phyloP scores from a whole-genome alignment of 2,888 invertebrate genomes.

The Stenotaenia linearis region DNA sequence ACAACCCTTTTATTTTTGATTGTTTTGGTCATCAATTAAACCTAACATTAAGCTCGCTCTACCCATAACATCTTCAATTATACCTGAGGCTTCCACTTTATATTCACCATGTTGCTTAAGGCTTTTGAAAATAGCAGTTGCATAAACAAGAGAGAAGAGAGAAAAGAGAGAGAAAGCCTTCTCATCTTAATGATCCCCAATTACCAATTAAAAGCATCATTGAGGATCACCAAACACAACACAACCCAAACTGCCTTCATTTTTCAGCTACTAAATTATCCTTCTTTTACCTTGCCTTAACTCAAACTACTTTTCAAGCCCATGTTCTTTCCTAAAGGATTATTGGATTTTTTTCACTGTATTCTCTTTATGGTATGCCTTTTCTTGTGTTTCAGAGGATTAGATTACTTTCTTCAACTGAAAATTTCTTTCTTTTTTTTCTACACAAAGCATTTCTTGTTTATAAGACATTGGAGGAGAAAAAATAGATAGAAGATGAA shows the following conservation, averaged over 20 bases:
- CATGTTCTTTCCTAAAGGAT: neutral
- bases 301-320: constrained; percentile 26
- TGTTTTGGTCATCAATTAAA: neutral
- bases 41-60: neutral
- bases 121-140: neutral
- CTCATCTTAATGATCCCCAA: constrained; percentile 24
- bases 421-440: neutral
- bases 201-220: constrained; percentile 26
- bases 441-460: neutral
- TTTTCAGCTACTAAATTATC: constrained; percentile 13
- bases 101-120: neutral
- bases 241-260: neutral
- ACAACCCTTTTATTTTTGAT: neutral
- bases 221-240: constrained; percentile 15
- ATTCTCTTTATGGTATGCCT: constrained; percentile 12
- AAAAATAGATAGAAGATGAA: neutral
- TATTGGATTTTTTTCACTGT: constrained; percentile 1
- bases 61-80: neutral
- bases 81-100: neutral
- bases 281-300: neutral
- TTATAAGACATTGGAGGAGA: neutral
- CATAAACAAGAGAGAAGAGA: neutral
- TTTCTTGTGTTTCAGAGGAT: constrained; percentile 24
- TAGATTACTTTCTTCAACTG: constrained; percentile 12
- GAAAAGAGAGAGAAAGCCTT: neutral